Base-by-base conservation (phyloP, 2,113 vertebrate species). In the Phaetusa simplex region DNA sequence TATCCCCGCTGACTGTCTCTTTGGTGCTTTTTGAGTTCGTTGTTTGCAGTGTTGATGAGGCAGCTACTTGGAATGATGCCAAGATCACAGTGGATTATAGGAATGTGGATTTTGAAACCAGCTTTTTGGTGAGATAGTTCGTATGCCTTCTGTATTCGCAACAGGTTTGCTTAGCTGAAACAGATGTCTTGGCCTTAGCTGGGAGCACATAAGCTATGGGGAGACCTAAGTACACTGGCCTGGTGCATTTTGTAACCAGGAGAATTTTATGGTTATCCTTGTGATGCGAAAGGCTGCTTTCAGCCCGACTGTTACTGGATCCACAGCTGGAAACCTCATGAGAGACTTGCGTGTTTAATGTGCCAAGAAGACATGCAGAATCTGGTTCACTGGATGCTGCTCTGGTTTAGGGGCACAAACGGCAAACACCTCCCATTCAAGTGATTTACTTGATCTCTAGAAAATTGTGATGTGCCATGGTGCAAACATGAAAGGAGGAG, bases 111-210 rank as follows among this genome's bases (percentile, higher is more conserved):
- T 90, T 83, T 27, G 66, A 73, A 94, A 78, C 49, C 86, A 90
- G 47, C 40, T 66, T 93, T 95, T 89, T 82, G 36, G 83, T 87
- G 1, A 3, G 82, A 80, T 95, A 29, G 85, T 91, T 91, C 78
- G 13, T 55, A 5, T 95, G 81, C 62, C n/a, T 92, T 95, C 72
- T 88, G 40, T 50, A 52, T 71, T 88, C 66, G 59, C 70, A 89
- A 12, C 85, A 90, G 73, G 59, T 77, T 90, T 94, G 45, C n/a
- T 61, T 93, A 73, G 82, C 77, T 72, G 88, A 92, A 95, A 76
- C 88, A 93, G 71, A 65, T 94, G 64, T 92, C 61, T 67, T 91
- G 40, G 67, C 49, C 79, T 86, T 52, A 36, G 32, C 66, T 82
- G 26, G 29, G 40, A 50, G 26, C 42, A 45, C 24, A 17, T 62